A percentile compares a stretch with the other conserved stretches of the same genome.
Evolutionary conservation across 1,140 invertebrate species (phyloP).

Genomic region (Caenorhabditis brenneri): DNA sequence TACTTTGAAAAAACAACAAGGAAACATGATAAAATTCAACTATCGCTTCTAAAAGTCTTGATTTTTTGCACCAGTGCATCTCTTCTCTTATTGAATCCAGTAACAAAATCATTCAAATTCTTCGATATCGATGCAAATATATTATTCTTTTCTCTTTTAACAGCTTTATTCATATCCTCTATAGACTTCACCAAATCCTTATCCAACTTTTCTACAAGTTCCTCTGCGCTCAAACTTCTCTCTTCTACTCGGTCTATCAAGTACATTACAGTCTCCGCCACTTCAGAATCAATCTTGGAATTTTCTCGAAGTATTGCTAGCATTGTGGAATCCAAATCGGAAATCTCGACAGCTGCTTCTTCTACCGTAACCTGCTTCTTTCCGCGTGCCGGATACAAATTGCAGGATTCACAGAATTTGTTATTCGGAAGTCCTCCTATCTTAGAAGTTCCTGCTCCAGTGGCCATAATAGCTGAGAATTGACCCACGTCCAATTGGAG

Average conservation of each 20-base stretch:
- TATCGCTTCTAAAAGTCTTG: background rate
- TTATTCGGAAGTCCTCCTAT: conserved; percentile 60
- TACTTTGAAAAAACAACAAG: too few species aligned
- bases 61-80: background rate
- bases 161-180: background rate
- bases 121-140: background rate
- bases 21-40: too few species aligned
- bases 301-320: conserved; percentile 8
- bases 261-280: background rate
- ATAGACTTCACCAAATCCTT: background rate
- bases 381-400: conserved; percentile 53
- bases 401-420: conserved; percentile 56
- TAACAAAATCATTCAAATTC: conserved; percentile 4
- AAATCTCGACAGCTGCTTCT: background rate
- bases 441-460: conserved; percentile 57
- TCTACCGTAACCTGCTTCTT: background rate
- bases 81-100: conserved; percentile 10
- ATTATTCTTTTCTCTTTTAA: background rate
- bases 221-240: background rate
- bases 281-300: background rate
- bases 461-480: conserved; percentile 56
- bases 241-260: conserved; percentile 30
- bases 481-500: conserved; percentile 56
- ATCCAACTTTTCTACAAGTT: background rate
- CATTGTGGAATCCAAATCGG: background rate